Evolutionary conservation across 1,140 invertebrate species (phyloP).

Genomic region (Laupala kohalensis): DNA sequence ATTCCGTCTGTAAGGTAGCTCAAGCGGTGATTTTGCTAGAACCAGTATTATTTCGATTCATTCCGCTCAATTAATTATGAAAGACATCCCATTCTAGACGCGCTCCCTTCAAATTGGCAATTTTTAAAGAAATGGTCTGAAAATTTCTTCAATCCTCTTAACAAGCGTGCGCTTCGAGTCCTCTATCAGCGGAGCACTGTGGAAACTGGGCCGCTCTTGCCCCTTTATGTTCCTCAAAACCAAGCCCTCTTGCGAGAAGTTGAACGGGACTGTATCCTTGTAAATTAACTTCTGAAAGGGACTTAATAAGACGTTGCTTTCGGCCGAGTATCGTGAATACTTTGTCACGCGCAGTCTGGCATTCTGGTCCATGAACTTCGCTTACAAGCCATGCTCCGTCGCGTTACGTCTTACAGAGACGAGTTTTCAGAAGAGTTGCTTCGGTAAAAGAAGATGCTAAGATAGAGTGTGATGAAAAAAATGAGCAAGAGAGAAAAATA

Average conservation of each 20-base stretch:
- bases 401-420: too few species aligned
- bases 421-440: too few species aligned
- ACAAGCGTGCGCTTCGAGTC: not conserved
- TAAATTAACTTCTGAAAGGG: not conserved
- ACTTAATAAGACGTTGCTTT: not conserved
- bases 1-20: too few species aligned
- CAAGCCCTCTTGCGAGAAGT: not conserved
- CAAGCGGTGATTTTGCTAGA: not conserved
- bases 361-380: too few species aligned
- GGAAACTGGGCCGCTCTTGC: too few species aligned
- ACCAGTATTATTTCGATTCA: not conserved
- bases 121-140: not conserved
- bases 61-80: not conserved
- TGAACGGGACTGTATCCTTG: not conserved
- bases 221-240: not conserved
- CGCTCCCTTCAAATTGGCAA: not conserved
- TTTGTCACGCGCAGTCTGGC: not conserved
- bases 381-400: too few species aligned
- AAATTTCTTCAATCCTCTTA: not conserved
- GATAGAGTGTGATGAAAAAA: too few species aligned
- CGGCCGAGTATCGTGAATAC: not conserved
- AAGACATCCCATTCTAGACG: not conserved
- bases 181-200: too few species aligned
- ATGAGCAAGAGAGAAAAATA: too few species aligned
- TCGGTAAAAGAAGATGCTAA: too few species aligned